Base-by-base conservation (phyloP, 2,888 invertebrate genomes). In the Hypomecis punctinalis region DNA sequence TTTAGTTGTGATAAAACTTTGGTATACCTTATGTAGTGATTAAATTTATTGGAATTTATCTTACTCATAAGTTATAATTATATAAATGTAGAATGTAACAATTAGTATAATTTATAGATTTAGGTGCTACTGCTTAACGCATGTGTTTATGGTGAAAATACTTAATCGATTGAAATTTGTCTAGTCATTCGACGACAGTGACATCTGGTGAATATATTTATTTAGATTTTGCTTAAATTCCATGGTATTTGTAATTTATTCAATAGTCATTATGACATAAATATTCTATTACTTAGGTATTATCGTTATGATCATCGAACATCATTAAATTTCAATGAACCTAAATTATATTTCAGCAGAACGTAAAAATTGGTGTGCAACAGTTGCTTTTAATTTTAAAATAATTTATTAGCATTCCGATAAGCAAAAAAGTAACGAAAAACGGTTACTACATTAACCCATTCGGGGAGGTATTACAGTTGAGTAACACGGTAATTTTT, bases 31-130 rank as follows among this genome's bases (percentile, higher is more conserved):
- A 39, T 49, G 48, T 42, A 13, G 48, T 49, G 39, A 64, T 53
- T 51, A 51, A 59, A 64, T 43, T 54, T 60, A 46, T 64, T 57
- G 53, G 56, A 62, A 66, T 62, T 63, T 56, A 47, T 60, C 46
- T 37, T 66, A 51, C 47, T 66, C 63, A 49, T 63, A 59, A 51
- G 63, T 61, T 45, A 55, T 62, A 63, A 65, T 59, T 52, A 61
- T 53, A 13, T 61, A 54, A 46, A 51, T 45, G 43, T 67, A 74
- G 73, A 74, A 75, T 74, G 60, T 73, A 76, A 71, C 68, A 61
- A 66, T 73, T 74, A 71, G 64, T 71, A 67, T 68, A 69, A 66
- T 61, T 69, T 67, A 67, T 75, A 78, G 69, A 63, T 75, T 75
- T 77, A 79, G 70, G 70, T 72, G 70, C 71, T 72, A 69, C 67